A percentile compares a stretch with the other conserved stretches of the same genome.
Evolutionary conservation across 2,888 invertebrate species (phyloP).

Genomic region (Heliconius cydno): DNA sequence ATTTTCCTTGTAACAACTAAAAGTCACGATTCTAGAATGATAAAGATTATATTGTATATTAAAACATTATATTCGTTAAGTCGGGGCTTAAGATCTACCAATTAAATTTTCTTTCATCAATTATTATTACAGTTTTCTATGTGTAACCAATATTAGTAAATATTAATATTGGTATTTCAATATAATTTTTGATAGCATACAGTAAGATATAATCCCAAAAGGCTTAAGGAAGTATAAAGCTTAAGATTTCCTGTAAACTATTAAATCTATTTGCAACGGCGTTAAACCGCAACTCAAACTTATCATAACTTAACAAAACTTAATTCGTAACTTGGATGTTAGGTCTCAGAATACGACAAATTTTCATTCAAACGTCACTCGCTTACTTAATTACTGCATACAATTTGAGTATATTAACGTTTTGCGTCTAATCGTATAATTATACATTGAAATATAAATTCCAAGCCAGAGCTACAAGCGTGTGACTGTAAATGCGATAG

Average conservation of each 20-base stretch:
- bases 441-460: neutral
- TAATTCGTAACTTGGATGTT: slow-evolving; percentile 59
- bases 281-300: slow-evolving; percentile 61
- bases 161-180: neutral
- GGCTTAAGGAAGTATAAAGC: neutral
- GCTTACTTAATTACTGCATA: slow-evolving; percentile 29
- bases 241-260: slow-evolving; percentile 50
- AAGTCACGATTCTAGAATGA: slow-evolving; percentile 11
- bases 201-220: neutral
- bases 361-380: slow-evolving; percentile 33
- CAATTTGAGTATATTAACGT: slow-evolving; percentile 17
- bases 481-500: too few species aligned
- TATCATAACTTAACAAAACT: slow-evolving; percentile 62
- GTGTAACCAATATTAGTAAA: neutral
- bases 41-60: neutral
- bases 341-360: slow-evolving; percentile 34
- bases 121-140: too few species aligned
- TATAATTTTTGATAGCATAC: neutral
- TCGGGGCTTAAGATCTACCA: too few species aligned
- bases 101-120: too few species aligned
- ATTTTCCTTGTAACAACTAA: slow-evolving; percentile 18
- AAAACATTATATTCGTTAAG: slow-evolving; percentile 6
- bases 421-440: slow-evolving; percentile 13
- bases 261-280: slow-evolving; percentile 63
- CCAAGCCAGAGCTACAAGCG: too few species aligned